Evolutionary conservation across 2,797 vertebrate species (phyloP).

Genomic region (Acanthiza pusilla): DNA sequence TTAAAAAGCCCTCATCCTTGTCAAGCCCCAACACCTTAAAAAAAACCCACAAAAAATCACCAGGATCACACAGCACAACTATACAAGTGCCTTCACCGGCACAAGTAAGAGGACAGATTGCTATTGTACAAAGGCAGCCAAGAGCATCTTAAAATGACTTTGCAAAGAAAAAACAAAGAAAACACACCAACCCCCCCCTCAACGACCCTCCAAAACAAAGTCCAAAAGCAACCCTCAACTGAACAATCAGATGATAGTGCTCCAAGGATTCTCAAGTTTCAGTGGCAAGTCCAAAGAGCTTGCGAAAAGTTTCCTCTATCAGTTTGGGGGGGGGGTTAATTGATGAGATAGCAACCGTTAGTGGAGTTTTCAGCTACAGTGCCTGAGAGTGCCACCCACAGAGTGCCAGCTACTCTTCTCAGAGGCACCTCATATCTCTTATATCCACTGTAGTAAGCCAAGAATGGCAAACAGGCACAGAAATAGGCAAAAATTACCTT

Average conservation of each 20-base stretch:
- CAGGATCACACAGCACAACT: neutral
- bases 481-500: neutral
- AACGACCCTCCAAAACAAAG: neutral
- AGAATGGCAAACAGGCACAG: neutral
- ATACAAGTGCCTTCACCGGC: neutral
- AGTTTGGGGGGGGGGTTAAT: neutral
- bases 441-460: accelerated
- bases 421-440: neutral
- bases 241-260: neutral
- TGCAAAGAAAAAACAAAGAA: neutral
- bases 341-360: neutral
- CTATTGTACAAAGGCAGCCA: neutral
- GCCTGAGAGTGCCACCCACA: neutral
- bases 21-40: neutral
- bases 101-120: neutral
- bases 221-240: neutral
- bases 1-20: neutral
- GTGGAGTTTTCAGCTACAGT: neutral
- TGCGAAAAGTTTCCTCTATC: neutral
- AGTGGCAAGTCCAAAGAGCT: neutral
- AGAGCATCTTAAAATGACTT: neutral
- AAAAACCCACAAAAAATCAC: neutral
- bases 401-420: neutral
- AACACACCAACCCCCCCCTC: neutral
- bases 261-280: neutral